Conservation (phyloP, 2,113 vertebrate species). For the Dasyornis broadbenti region DNA sequence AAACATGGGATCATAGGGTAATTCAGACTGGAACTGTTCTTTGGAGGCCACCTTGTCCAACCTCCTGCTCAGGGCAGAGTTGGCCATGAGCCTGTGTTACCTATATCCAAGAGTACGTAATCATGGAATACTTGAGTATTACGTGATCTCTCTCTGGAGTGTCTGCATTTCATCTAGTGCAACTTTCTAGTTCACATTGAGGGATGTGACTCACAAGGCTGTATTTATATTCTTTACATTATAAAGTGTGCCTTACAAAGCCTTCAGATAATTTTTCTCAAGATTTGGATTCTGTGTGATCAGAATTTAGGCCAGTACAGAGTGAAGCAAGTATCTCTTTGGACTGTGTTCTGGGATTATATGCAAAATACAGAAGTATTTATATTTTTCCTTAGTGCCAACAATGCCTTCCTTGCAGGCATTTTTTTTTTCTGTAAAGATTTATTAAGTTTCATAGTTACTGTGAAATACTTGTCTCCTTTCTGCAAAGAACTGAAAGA, state of each 20-base stretch:
- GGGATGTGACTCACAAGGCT: background rate
- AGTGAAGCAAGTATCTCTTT: background rate
- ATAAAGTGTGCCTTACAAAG: background rate
- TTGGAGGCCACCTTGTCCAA: background rate
- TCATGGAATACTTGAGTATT: background rate
- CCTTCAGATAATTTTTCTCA: conserved; percentile 26
- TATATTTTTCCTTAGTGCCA: background rate
- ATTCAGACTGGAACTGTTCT: background rate
- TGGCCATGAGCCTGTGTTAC: background rate
- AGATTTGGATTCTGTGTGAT: conserved; percentile 18
- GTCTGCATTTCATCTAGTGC: background rate
- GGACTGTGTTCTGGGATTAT: background rate
- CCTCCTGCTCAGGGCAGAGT: background rate
- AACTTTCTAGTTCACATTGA: background rate
- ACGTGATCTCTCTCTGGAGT: background rate
- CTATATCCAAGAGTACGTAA: background rate
- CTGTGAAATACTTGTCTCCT: conserved; percentile 5
- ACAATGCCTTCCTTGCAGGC: background rate
- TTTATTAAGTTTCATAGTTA: background rate
- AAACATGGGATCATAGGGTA: background rate
- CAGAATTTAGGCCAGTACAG: background rate
- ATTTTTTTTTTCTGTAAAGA: background rate
- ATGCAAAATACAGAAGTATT: background rate
- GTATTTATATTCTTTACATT: background rate
- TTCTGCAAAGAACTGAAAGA: conserved; percentile 25